These are phyloP conservation scores for Urosaurus nigricauda DNA, from an alignment of 2,797 vertebrate genomes.

Conservation along the genomic window DNA sequence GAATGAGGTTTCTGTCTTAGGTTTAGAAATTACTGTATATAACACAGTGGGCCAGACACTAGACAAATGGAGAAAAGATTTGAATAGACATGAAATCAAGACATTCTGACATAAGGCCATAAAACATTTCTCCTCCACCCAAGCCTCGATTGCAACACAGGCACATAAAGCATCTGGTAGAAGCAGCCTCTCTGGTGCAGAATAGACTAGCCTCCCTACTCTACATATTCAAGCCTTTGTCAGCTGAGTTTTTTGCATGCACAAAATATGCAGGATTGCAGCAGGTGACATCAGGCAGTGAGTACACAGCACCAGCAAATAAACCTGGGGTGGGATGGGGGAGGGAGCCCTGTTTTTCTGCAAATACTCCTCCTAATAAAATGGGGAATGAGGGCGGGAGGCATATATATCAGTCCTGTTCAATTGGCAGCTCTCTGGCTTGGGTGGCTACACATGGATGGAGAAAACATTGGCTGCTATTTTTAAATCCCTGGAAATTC, in stretches of 20 bases:
- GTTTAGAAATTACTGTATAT: not conserved
- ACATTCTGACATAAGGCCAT: not conserved
- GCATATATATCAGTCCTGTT: not conserved
- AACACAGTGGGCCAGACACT: not conserved
- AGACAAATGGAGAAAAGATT: not conserved
- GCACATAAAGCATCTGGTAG: not conserved
- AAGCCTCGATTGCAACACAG: not conserved
- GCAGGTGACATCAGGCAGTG: not conserved
- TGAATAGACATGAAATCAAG: not conserved
- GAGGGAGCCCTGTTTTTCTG: not conserved
- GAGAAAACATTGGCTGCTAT: conserved; percentile 39
- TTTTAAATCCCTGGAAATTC: conserved; percentile 46
- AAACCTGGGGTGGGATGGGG: not conserved
- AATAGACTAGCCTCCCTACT: conserved; percentile 2
- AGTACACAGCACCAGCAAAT: conserved; percentile 5
- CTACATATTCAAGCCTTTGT: not conserved
- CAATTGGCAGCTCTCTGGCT: conserved; percentile 12
- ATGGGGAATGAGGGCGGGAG: not conserved
- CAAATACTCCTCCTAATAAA: not conserved
- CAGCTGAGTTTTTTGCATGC: not conserved
- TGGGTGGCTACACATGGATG: conserved; percentile 27
- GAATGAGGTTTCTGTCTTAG: not conserved
- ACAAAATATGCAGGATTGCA: not conserved
- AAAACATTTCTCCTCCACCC: not conserved
- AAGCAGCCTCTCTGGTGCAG: not conserved